Base-by-base conservation (phyloP, 2,113 vertebrate species). In the Nematolebias whitei region DNA sequence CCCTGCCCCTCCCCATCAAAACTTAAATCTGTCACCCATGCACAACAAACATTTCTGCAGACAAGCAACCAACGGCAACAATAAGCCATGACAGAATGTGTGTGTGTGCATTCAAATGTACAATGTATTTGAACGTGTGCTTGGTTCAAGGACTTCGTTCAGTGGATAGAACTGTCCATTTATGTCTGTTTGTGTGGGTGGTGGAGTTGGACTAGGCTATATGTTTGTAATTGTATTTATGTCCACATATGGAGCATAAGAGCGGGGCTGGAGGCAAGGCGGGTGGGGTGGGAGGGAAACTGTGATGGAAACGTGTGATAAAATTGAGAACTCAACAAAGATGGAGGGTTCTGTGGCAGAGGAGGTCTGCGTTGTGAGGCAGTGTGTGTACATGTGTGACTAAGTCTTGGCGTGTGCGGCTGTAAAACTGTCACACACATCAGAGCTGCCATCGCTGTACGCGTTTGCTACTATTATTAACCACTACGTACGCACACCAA, bases 21-120 rank as follows among this genome's bases (percentile, higher is more conserved):
- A 82, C 90, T 94, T 93, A 92, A 96, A 95, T 92, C 93, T 94
- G 93, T 94, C 92, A 94, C 91, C 66, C 72, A 24, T 59, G 64
- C 71, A 76, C 91, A 93, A 93, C 94, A 90, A 93, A 90, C 70
- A 80, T 67, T 20, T 23, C 59, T 53, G 68, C 57, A 80, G 79
- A 84, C 74, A 71, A 44, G 91, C 92, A 90, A 92, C 93, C 90
- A 92, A 93, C 92, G 93, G 92, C 92, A 92, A 94, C 91, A 92
- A 86, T 84, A 92, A 92, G 90, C 87, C 88, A 40, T 68, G 79
- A 70, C 65, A 76, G 75, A 61, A 65, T 71, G 53, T 45, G 47
- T 80, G 20, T 81, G 29, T 63, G 59, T 56, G 58, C 56, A 73
- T 70, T 55, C 76, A 49, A 45, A 58, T 76, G 59, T 39, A 48